Evolutionary conservation across 1,140 invertebrate genomes (phyloP).

Genomic region (Zaprionus gabonicus): DNA sequence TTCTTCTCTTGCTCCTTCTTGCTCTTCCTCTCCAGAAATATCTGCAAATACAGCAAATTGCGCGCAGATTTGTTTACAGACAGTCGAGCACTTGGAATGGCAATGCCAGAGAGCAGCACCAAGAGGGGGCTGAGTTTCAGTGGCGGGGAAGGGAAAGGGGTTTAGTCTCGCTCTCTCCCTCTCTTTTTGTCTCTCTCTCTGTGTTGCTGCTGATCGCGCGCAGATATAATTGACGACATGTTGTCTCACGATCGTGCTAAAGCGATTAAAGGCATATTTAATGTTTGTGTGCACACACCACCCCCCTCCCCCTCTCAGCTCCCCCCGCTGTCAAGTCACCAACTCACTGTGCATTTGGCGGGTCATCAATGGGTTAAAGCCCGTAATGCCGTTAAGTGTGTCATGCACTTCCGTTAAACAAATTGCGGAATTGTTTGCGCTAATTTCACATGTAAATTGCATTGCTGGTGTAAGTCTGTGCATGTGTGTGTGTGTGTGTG

Average conservation of each 20-base stretch:
- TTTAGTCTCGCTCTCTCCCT: background rate
- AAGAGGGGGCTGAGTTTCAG: background rate
- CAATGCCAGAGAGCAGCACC: background rate
- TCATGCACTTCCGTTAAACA: conserved; percentile 45
- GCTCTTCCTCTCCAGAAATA: conserved; percentile 39
- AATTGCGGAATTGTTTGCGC: conserved; percentile 45
- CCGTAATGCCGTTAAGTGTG: conserved; percentile 29
- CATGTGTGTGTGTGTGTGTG: conserved; percentile 9
- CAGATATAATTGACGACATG: conserved; percentile 84
- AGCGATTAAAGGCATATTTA: conserved; percentile 82
- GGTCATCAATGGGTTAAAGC: conserved; percentile 37
- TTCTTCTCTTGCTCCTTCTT: background rate
- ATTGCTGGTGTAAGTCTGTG: conserved; percentile 26
- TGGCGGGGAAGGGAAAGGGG: background rate
- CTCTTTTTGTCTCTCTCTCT: background rate
- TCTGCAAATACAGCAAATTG: conserved; percentile 78
- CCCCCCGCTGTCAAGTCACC: background rate
- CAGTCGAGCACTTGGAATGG: conserved; percentile 44
- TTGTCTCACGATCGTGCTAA: conserved; percentile 83
- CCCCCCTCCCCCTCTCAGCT: background rate
- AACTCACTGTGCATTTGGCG: background rate
- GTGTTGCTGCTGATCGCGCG: conserved; percentile 66
- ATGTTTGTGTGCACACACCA: conserved; percentile 42
- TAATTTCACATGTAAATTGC: conserved; percentile 48
- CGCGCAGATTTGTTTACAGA: conserved; percentile 80